phyloP scores from a whole-genome alignment of 1,140 invertebrate species.

The Scylla paramamosain region DNA sequence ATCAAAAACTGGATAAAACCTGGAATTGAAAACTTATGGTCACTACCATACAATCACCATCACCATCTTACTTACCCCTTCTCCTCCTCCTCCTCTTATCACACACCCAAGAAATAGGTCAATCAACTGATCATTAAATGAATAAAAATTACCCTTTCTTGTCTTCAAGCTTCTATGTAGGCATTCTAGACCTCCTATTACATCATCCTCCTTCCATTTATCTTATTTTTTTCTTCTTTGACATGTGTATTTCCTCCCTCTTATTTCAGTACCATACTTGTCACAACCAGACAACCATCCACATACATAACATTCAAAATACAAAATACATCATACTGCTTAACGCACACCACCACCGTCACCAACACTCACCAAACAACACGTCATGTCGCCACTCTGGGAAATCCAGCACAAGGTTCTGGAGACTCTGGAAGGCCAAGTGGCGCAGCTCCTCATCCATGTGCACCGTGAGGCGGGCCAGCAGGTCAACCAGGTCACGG shows the following conservation, averaged over 20 bases:
- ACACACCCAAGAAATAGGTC: too few species aligned
- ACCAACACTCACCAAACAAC: constrained; percentile 82
- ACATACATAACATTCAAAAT: too few species aligned
- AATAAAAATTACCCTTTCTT: too few species aligned
- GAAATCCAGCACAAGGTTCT: constrained; percentile 97
- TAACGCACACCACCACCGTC: too few species aligned
- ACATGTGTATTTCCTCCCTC: neutral
- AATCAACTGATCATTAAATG: too few species aligned
- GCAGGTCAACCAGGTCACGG: constrained; percentile 94
- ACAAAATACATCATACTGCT: too few species aligned
- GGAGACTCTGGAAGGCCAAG: constrained; percentile 96
- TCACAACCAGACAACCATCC: too few species aligned
- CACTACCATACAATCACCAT: neutral
- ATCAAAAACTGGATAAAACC: constrained; percentile 97
- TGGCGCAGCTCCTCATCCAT: constrained; percentile 95
- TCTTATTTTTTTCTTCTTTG: neutral
- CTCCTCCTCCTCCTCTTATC: too few species aligned
- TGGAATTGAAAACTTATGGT: constrained; percentile 78
- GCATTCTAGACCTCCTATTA: too few species aligned
- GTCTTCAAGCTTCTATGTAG: neutral
- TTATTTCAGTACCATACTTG: neutral
- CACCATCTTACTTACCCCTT: too few species aligned
- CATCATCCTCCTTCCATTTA: neutral
- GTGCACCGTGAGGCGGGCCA: constrained; percentile 92
- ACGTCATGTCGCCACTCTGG: constrained; percentile 98